A percentile compares a stretch with the other conserved stretches of the same genome.
Evolutionary conservation across 2,888 invertebrate genomes (phyloP).

Genomic region (Netelia inedita): DNA sequence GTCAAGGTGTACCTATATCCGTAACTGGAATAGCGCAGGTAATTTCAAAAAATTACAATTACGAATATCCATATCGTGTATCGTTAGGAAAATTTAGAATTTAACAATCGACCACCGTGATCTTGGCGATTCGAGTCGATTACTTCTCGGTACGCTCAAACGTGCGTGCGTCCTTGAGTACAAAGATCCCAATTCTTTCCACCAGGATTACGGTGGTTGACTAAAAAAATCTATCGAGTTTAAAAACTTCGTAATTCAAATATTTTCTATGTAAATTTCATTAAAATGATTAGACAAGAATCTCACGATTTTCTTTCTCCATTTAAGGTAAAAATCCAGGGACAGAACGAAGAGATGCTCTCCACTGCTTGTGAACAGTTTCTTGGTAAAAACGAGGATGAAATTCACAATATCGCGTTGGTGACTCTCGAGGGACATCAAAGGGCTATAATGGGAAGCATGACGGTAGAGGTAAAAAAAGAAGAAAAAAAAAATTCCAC

Average conservation of each 20-base stretch:
- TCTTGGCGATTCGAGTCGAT: too few relatives aligned
- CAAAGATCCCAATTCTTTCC: too few relatives aligned
- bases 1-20: constrained; percentile 98
- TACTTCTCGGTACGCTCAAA: too few relatives aligned
- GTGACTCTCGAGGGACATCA: constrained; percentile 98
- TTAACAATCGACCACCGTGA: too few relatives aligned
- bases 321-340: constrained; percentile 93
- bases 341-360: constrained; percentile 95
- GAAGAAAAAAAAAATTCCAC: not conserved
- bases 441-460: constrained; percentile 97
- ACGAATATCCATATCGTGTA: too few relatives aligned
- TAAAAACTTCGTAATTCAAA: too few relatives aligned
- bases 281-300: not conserved
- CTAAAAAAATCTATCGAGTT: too few relatives aligned
- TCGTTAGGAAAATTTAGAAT: too few relatives aligned
- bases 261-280: too few relatives aligned
- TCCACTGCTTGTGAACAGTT: constrained; percentile 97
- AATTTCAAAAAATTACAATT: constrained; percentile 68
- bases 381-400: constrained; percentile 94
- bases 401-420: constrained; percentile 96
- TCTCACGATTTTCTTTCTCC: constrained; percentile 32
- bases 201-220: too few relatives aligned
- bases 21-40: constrained; percentile 99
- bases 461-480: constrained; percentile 93
- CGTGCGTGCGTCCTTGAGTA: too few relatives aligned